Evolutionary conservation across 2,797 vertebrate genomes (phyloP).

Genomic region (Thunnus albacares): DNA sequence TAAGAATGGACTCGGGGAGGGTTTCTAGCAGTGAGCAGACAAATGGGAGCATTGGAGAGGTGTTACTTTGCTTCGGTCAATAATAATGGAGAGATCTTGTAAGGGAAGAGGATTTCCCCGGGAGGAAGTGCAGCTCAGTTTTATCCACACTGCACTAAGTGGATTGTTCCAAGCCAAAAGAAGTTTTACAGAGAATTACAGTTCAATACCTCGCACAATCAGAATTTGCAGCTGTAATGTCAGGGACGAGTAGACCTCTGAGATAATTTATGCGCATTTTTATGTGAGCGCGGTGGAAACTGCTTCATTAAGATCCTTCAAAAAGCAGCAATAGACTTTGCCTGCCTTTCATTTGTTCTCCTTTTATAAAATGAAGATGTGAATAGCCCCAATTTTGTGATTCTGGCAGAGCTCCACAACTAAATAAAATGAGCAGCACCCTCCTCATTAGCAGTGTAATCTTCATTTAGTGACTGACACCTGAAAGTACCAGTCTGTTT

Average conservation of each 20-base stretch:
- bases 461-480: neutral
- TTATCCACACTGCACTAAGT: neutral
- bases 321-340: neutral
- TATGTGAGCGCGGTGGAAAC: neutral
- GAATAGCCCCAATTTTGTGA: conserved; percentile 31
- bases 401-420: conserved; percentile 12
- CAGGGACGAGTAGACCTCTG: neutral
- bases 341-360: conserved; percentile 13
- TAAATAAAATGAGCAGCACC: neutral
- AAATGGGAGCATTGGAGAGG: conserved; percentile 7
- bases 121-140: neutral
- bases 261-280: conserved; percentile 26
- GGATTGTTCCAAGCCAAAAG: neutral
- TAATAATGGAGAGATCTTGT: conserved; percentile 28
- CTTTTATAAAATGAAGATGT: neutral
- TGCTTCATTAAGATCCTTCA: conserved; percentile 20
- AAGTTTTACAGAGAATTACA: neutral
- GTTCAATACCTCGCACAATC: neutral
- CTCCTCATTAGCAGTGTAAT: conserved; percentile 24
- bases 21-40: conserved; percentile 1
- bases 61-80: conserved; percentile 28
- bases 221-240: neutral
- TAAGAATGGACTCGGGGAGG: neutral
- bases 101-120: conserved; percentile 8
- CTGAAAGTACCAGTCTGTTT: neutral